A percentile compares a stretch with the other conserved stretches of the same genome.
Evolutionary conservation across 2,113 vertebrate species (phyloP).

Genomic region (Girardinichthys multiradiatus): DNA sequence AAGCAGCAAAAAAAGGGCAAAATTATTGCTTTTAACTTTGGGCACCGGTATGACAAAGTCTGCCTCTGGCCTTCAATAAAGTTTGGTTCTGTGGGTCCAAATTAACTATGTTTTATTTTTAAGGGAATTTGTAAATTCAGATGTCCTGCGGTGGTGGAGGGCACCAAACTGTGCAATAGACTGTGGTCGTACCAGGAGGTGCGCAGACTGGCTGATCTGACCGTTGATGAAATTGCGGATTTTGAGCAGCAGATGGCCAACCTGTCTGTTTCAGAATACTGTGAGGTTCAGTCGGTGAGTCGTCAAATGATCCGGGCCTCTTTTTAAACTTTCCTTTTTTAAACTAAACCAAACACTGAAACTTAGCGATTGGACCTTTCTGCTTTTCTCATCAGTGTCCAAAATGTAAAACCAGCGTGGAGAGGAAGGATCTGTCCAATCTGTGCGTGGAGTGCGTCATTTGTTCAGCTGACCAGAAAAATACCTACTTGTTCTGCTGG

Average conservation of each 20-base stretch:
- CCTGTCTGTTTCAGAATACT: not conserved
- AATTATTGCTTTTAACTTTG: no score
- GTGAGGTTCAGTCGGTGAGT: constrained; percentile 24
- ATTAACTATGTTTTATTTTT: not conserved
- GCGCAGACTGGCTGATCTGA: constrained; percentile 55
- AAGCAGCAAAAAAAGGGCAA: not conserved
- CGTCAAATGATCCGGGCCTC: not conserved
- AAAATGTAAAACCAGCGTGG: constrained; percentile 8
- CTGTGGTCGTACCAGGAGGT: constrained; percentile 49
- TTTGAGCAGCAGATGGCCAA: constrained; percentile 32
- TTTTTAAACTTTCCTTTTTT: not conserved
- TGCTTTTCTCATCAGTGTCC: constrained; percentile 30
- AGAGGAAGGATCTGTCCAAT: constrained; percentile 34
- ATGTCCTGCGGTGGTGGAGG: constrained; percentile 64
- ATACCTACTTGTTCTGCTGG: constrained; percentile 71
- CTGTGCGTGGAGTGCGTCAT: constrained; percentile 46
- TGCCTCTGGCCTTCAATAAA: not conserved
- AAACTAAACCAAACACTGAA: not conserved
- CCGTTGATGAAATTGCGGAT: constrained; percentile 6
- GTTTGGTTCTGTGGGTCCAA: not conserved
- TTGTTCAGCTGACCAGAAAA: constrained; percentile 32
- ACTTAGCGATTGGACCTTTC: not conserved
- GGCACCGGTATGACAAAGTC: not conserved
- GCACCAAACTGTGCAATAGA: constrained; percentile 9
- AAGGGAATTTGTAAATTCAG: constrained; percentile 66